phyloP scores from a whole-genome alignment of 2,797 vertebrate genomes.

The Hylomyscus alleni region DNA sequence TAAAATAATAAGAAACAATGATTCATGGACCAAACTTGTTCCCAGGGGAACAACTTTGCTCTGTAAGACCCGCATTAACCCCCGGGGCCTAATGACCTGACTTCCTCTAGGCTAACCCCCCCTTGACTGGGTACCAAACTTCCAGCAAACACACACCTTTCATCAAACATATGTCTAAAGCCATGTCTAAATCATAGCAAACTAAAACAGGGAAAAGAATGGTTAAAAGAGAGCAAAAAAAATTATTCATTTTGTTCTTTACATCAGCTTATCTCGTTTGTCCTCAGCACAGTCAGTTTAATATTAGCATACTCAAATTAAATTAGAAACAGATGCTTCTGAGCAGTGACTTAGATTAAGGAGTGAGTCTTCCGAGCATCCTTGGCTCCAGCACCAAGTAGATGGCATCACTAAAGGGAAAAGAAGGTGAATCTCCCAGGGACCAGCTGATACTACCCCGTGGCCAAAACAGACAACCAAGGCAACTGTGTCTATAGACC shows the following conservation, averaged over 20 bases:
- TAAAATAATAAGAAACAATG: neutral
- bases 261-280: neutral
- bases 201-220: neutral
- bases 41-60: neutral
- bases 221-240: neutral
- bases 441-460: neutral
- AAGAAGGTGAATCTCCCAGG: neutral
- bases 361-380: neutral
- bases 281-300: neutral
- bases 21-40: neutral
- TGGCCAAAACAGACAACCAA: neutral
- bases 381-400: neutral
- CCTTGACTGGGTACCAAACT: neutral
- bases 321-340: neutral
- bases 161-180: neutral
- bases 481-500: neutral
- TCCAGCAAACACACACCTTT: no score
- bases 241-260: neutral
- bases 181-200: neutral
- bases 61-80: neutral
- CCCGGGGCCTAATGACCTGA: neutral
- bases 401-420: accelerated
- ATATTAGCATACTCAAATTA: neutral
- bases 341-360: no score
- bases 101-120: neutral